Evolutionary conservation across 2,113 vertebrate species (phyloP).

Genomic region (Peucedramus taeniatus): DNA sequence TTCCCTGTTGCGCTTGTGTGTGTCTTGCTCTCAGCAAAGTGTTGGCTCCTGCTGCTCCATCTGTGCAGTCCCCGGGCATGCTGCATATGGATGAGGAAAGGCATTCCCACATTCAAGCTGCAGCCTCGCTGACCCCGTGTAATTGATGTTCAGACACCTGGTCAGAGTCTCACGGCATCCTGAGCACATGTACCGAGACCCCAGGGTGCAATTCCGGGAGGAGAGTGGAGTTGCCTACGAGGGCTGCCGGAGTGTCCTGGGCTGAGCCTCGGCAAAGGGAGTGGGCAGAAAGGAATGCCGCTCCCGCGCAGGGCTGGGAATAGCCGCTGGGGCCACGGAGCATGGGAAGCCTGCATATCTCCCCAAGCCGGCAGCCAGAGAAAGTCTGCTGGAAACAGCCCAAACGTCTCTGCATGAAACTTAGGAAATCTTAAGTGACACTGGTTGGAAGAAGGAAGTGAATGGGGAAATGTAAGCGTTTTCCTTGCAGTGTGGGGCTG

Average conservation of each 20-base stretch:
- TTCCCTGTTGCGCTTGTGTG: fast-evolving
- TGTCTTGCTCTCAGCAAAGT: neutral
- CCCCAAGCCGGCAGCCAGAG: neutral
- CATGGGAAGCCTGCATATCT: constrained; percentile 63
- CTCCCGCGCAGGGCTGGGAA: constrained; percentile 44
- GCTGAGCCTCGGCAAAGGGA: neutral
- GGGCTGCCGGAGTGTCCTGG: neutral
- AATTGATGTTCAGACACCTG: neutral
- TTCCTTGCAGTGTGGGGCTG: neutral
- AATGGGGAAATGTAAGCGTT: neutral
- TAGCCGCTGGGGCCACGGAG: constrained; percentile 46
- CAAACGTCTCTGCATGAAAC: neutral
- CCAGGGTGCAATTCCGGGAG: neutral
- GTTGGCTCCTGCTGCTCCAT: neutral
- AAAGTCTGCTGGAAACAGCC: constrained; percentile 35
- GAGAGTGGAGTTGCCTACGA: neutral
- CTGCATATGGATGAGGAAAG: neutral
- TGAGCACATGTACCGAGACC: fast-evolving
- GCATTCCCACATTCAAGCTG: neutral
- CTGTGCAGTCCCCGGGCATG: neutral
- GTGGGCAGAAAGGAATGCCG: constrained; percentile 63
- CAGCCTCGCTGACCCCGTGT: fast-evolving
- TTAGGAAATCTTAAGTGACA: neutral
- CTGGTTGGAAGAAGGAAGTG: neutral
- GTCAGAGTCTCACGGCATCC: neutral